These are phyloP conservation scores for Neria commutata DNA, from an alignment of 2,888 invertebrate species.

Conservation along the genomic window DNA sequence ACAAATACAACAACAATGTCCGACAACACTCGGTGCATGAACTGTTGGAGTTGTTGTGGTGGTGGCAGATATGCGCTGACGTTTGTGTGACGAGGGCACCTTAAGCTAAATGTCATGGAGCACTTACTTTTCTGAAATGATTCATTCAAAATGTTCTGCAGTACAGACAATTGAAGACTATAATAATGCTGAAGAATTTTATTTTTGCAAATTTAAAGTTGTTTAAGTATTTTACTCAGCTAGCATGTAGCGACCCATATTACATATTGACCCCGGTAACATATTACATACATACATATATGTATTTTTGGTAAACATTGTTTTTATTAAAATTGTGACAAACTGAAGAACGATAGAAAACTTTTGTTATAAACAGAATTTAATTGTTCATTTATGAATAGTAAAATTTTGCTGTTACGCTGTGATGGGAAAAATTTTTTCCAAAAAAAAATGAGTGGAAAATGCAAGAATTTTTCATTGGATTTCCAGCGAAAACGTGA, in stretches of 20 bases:
- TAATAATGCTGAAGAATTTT: constrained; percentile 13
- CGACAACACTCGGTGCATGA: background rate
- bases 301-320: background rate
- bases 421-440: no score
- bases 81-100: background rate
- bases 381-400: no score
- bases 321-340: no score
- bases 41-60: constrained; percentile 41
- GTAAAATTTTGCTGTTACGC: no score
- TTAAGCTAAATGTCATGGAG: background rate
- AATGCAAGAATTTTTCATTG: no score
- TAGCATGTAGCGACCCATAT: constrained; percentile 20
- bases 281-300: background rate
- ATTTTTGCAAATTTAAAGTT: no score
- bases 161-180: no score
- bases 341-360: no score
- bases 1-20: background rate
- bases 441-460: no score
- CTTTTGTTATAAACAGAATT: no score
- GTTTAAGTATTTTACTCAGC: constrained; percentile 14
- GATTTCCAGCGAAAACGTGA: no score
- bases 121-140: background rate
- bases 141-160: constrained; percentile 2
- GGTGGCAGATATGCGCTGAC: constrained; percentile 34
- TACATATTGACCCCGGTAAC: no score